These are phyloP conservation scores for Panorpa germanica DNA, from an alignment of 2,888 invertebrate genomes.

Conservation along the genomic window DNA sequence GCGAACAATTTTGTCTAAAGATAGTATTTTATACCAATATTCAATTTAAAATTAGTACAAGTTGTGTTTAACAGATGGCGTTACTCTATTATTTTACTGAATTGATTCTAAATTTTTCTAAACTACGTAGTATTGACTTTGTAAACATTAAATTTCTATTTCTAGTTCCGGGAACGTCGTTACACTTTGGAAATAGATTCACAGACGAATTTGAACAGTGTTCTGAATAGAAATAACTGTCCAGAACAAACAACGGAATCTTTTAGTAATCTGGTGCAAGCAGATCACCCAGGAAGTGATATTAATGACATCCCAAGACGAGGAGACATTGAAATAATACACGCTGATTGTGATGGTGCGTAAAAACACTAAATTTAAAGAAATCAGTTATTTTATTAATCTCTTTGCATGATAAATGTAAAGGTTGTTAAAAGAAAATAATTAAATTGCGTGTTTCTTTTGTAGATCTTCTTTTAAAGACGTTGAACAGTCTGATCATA, in stretches of 20 bases:
- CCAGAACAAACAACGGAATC: conserved; percentile 18
- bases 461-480: conserved; percentile 37
- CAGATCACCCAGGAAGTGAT: conserved; percentile 21
- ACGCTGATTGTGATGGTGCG: conserved; percentile 35
- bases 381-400: conserved; percentile 3
- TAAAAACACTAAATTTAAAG: conserved; percentile 8
- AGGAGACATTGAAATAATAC: conserved; percentile 46
- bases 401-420: conserved; percentile 1
- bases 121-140: too few relatives aligned
- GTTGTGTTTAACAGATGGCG: too few relatives aligned
- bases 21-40: too few relatives aligned
- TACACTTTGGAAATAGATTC: conserved; percentile 6
- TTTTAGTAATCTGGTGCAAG: conserved; percentile 19
- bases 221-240: conserved; percentile 14
- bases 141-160: background rate
- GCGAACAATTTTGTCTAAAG: too few relatives aligned
- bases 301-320: conserved; percentile 27
- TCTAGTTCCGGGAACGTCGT: conserved; percentile 4
- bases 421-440: too few relatives aligned
- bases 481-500: conserved; percentile 43
- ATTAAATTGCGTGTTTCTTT: too few relatives aligned
- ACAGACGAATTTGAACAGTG: conserved; percentile 2
- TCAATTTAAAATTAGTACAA: too few relatives aligned
- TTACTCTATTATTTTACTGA: too few relatives aligned
- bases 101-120: too few relatives aligned